A percentile compares a stretch with the other conserved stretches of the same genome.
Evolutionary conservation across 2,113 vertebrate genomes (phyloP).

Genomic region (Trichomycterus rosablanca): DNA sequence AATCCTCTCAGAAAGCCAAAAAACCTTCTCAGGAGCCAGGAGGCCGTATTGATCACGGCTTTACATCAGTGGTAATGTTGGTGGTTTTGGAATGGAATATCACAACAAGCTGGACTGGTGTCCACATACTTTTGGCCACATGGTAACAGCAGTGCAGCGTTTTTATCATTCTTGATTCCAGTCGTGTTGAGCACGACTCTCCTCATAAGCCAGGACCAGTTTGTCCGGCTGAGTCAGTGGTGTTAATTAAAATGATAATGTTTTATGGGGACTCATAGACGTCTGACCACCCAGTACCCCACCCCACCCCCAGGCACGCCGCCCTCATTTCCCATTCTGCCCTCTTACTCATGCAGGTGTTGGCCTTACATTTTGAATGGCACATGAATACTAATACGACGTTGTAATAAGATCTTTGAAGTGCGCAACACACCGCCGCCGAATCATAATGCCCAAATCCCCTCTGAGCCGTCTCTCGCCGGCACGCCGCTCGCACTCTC

Average conservation of each 20-base stretch:
- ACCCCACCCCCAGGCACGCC: conserved; percentile 41
- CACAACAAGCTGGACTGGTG: too few relatives aligned
- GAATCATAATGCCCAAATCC: conserved; percentile 72
- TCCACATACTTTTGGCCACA: too few relatives aligned
- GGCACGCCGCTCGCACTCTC: conserved; percentile 48
- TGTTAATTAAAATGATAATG: conserved; percentile 56
- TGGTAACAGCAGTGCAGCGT: too few relatives aligned
- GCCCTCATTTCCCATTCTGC: conserved; percentile 61
- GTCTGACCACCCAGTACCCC: conserved; percentile 14
- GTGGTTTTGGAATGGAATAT: too few relatives aligned
- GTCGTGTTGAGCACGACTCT: background rate
- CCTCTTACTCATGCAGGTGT: conserved; percentile 72
- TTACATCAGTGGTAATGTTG: too few relatives aligned
- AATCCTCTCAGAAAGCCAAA: too few relatives aligned
- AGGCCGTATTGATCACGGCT: too few relatives aligned
- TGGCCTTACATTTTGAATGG: conserved; percentile 65
- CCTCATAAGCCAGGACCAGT: conserved; percentile 21
- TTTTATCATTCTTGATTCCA: background rate
- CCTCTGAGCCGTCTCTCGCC: conserved; percentile 59
- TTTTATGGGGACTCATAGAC: conserved; percentile 39
- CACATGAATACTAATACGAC: conserved; percentile 74
- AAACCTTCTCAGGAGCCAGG: too few relatives aligned
- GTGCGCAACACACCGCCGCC: conserved; percentile 69
- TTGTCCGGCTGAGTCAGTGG: conserved; percentile 27
- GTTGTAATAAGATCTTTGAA: conserved; percentile 73